Evolutionary conservation across 2,113 vertebrate genomes (phyloP).

Genomic region (Gymnarchus niloticus): DNA sequence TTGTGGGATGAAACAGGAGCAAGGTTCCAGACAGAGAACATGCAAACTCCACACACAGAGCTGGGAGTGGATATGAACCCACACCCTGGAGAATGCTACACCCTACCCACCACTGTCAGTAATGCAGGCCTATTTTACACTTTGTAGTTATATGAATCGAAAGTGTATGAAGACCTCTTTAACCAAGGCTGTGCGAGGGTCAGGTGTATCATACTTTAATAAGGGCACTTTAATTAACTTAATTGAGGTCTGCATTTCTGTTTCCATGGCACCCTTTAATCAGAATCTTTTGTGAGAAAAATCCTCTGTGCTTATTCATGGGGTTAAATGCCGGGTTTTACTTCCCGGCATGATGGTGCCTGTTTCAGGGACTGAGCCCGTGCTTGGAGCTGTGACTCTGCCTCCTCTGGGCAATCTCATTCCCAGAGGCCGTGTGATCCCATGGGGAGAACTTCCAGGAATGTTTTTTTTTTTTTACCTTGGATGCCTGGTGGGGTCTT

Average conservation of each 20-base stretch:
- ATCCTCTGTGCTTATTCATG: background rate
- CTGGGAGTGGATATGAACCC: background rate
- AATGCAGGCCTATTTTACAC: background rate
- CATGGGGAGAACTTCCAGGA: background rate
- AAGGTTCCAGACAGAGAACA: background rate
- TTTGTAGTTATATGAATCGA: background rate
- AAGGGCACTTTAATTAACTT: background rate
- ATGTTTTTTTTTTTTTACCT: background rate
- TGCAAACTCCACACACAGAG: background rate
- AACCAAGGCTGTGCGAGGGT: no score
- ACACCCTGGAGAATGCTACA: background rate
- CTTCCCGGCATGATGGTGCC: background rate
- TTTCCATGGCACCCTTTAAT: background rate
- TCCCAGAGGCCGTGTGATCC: background rate
- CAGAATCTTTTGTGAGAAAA: background rate
- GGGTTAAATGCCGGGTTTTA: background rate
- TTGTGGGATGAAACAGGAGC: no score
- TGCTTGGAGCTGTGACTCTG: no score
- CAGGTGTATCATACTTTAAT: background rate
- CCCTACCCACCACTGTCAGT: background rate
- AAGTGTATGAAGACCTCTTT: background rate
- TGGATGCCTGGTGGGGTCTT: background rate
- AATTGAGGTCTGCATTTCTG: background rate
- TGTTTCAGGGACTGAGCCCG: background rate
- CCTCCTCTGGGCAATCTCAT: background rate